Conservation (phyloP, 2,888 invertebrate species). For the Scaptomyza reducta region DNA sequence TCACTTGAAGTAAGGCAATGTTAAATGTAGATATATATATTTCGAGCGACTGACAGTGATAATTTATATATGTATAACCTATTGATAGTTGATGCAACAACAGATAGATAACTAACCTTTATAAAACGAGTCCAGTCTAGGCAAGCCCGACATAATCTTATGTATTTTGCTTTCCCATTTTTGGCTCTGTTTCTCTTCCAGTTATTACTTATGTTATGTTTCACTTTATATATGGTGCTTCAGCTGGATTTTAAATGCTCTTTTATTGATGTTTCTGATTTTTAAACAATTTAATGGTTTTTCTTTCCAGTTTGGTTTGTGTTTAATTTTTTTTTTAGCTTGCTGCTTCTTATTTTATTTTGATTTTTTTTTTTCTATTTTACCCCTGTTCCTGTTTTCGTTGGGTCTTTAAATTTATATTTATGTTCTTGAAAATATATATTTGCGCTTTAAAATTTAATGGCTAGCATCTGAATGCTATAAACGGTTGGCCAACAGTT, state of each 20-base stretch:
- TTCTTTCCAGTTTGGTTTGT: no score
- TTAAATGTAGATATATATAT: neutral
- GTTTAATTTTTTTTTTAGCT: no score
- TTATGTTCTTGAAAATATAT: neutral
- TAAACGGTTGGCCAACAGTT: slow-evolving; percentile 31
- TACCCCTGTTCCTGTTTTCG: neutral
- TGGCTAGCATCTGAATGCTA: slow-evolving; percentile 30
- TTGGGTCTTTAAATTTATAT: slow-evolving; percentile 1
- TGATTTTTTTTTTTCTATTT: neutral
- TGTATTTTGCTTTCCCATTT: neutral
- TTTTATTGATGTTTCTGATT: neutral
- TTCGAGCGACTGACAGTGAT: neutral
- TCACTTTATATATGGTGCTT: neutral
- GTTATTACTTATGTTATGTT: no score
- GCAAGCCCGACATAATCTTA: no score
- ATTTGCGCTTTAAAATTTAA: slow-evolving; percentile 24
- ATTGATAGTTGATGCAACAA: neutral
- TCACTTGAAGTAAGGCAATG: neutral
- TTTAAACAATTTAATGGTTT: no score
- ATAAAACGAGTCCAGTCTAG: neutral
- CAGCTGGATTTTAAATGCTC: neutral
- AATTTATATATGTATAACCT: neutral
- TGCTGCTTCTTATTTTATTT: no score
- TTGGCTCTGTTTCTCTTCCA: neutral
- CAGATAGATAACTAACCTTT: neutral